A percentile compares a stretch with the other conserved stretches of the same genome.
Conservation (phyloP, 2,797 vertebrate species). For the Siniperca undulata region DNA sequence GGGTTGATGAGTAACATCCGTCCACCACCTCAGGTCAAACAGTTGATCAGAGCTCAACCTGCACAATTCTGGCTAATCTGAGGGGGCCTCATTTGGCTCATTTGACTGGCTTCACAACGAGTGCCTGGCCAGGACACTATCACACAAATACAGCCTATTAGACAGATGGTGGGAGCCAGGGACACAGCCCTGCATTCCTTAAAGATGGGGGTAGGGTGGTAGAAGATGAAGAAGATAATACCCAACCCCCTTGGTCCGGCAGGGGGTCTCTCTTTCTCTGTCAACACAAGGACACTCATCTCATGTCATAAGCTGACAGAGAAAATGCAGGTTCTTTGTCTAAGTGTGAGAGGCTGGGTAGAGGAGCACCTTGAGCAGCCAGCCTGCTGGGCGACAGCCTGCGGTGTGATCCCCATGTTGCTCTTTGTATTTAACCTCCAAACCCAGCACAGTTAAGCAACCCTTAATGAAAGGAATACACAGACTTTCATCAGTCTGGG, state of each 20-base stretch:
- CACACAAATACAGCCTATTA: slow-evolving; percentile 67
- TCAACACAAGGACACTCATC: slow-evolving; percentile 51
- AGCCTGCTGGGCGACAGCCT: slow-evolving; percentile 15
- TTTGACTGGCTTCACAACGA: slow-evolving; percentile 19
- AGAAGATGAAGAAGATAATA: slow-evolving; percentile 49
- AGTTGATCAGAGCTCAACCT: slow-evolving; percentile 44
- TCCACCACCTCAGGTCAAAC: slow-evolving; percentile 36
- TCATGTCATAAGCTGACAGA: slow-evolving; percentile 43
- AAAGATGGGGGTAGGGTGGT: slow-evolving; percentile 59
- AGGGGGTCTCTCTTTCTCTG: slow-evolving; percentile 61
- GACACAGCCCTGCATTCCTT: slow-evolving; percentile 39
- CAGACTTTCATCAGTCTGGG: slow-evolving; percentile 17
- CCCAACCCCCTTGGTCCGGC: slow-evolving; percentile 45
- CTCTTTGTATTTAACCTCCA: slow-evolving; percentile 53
- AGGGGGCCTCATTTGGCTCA: slow-evolving; percentile 25
- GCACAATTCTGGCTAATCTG: slow-evolving; percentile 54
- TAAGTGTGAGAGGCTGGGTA: slow-evolving; percentile 27
- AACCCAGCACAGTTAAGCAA: slow-evolving; percentile 9
- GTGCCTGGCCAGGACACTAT: slow-evolving; percentile 48
- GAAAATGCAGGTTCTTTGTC: slow-evolving; percentile 57
- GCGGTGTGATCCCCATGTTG: slow-evolving; percentile 37
- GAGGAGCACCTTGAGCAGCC: slow-evolving; percentile 40
- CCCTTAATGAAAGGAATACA: slow-evolving; percentile 16
- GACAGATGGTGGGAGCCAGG: slow-evolving; percentile 77
- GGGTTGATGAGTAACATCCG: slow-evolving; percentile 13